phyloP scores from a whole-genome alignment of 2,888 invertebrate species.

The Cremastinae sp. region DNA sequence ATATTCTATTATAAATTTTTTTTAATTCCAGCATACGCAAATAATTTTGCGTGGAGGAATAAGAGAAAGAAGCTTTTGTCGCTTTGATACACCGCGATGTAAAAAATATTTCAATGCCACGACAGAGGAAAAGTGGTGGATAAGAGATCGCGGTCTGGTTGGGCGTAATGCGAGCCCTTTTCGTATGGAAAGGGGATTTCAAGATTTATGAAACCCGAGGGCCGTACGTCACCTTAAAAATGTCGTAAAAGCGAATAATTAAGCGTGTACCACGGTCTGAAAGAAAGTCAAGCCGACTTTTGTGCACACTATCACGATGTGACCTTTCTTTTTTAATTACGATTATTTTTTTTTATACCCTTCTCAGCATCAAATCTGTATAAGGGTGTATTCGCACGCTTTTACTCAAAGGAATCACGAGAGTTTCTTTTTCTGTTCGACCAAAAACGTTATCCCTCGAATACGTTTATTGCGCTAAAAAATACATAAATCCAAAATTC shows the following conservation, averaged over 20 bases:
- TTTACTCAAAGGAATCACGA: background rate
- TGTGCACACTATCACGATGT: background rate
- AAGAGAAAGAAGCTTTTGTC: background rate
- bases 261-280: conserved; percentile 46
- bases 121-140: conserved; percentile 38
- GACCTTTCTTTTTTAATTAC: conserved; percentile 10
- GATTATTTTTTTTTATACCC: conserved; percentile 4
- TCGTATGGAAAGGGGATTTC: conserved; percentile 50
- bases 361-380: conserved; percentile 1
- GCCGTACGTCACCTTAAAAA: conserved; percentile 66
- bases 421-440: too few relatives aligned
- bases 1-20: conserved; percentile 1
- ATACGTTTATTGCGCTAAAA: too few relatives aligned
- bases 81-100: conserved; percentile 23
- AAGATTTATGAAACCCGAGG: conserved; percentile 70
- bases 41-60: background rate
- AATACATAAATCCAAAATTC: too few relatives aligned
- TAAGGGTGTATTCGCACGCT: background rate
- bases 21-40: background rate
- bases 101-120: conserved; percentile 58
- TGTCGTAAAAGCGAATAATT: conserved; percentile 63
- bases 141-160: conserved; percentile 49
- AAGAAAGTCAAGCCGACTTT: conserved; percentile 21
- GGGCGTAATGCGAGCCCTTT: conserved; percentile 48
- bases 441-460: too few relatives aligned